Base-by-base conservation (phyloP, 2,888 invertebrate genomes). In the Zelleria hepariella region DNA sequence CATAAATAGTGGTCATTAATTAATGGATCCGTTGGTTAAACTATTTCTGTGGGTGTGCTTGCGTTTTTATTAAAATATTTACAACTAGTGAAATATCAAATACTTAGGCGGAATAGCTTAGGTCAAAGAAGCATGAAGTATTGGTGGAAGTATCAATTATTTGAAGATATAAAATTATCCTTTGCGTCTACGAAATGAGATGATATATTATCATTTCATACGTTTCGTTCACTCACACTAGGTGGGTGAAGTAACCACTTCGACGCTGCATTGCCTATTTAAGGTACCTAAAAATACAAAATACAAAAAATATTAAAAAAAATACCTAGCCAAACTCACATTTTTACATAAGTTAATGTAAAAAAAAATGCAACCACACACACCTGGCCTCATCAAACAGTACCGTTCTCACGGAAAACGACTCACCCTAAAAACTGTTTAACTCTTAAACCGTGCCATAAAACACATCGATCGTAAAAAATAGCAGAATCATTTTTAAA, bases 21-120 rank as follows among this genome's bases (percentile, higher is more conserved):
- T 87, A 86, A 86, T 86, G 79, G 80, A 82, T 78, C 74, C 78
- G 76, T 83, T 82, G 68, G 80, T 86, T 86, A 83, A 84, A 86
- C 80, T 73, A 15, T 52, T 15, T 24, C 25, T 21, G n/a, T 21
- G 24, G 24, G 53, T 53, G 10, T n/a, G n/a, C n/a, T 42, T 42
- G 42, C n/a, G 10, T 42, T n/a, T n/a, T 2, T n/a, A 42, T 42
- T 42, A 42, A n/a, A 42, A 15, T 42, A 15, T 10, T 15, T 10
- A 42, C 2, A n/a, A 42, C 15, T 10, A 42, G 10, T 42, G 6
- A 15, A n/a, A 15, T n/a, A n/a, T n/a, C n/a, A 42, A 42, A 15
- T 2, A n/a, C n/a, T 32, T 42, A 15, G 42, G n/a, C 10, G 42
- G 42, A n/a, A 15, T 42, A 10, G 2, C n/a, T 42, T 42, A n/a